Evolutionary conservation across 2,113 vertebrate genomes (phyloP).

Genomic region (Protobothrops mucrosquamatus): DNA sequence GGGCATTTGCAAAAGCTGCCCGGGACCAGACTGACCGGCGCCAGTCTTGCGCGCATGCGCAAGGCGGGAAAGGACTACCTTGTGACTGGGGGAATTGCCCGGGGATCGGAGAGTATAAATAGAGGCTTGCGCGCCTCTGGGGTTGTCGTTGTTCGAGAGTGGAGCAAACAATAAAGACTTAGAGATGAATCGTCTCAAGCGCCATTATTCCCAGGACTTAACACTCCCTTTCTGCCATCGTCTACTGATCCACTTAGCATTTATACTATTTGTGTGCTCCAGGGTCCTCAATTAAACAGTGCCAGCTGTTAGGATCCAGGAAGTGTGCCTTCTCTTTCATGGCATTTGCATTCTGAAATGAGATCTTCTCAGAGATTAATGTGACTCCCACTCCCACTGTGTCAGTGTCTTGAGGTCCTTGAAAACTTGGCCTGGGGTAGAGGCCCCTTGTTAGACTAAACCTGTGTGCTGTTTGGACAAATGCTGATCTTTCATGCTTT

Average conservation of each 20-base stretch:
- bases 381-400: neutral
- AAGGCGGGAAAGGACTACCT: no score
- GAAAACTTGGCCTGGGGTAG: neutral
- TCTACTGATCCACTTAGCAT: neutral
- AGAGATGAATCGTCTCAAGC: no score
- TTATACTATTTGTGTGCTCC: neutral
- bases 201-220: no score
- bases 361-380: neutral
- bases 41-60: no score
- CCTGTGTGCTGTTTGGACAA: neutral
- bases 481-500: neutral
- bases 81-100: no score
- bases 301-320: neutral
- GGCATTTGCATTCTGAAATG: neutral
- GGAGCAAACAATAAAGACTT: no score
- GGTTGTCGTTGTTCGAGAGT: no score
- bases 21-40: no score
- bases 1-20: no score
- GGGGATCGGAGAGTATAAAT: no score
- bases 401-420: neutral
- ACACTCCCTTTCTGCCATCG: neutral
- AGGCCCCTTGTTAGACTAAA: neutral
- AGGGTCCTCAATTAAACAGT: neutral
- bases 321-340: neutral
- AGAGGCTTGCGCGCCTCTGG: no score